phyloP scores from a whole-genome alignment of 2,113 vertebrate species.

The Nettapus auritus region DNA sequence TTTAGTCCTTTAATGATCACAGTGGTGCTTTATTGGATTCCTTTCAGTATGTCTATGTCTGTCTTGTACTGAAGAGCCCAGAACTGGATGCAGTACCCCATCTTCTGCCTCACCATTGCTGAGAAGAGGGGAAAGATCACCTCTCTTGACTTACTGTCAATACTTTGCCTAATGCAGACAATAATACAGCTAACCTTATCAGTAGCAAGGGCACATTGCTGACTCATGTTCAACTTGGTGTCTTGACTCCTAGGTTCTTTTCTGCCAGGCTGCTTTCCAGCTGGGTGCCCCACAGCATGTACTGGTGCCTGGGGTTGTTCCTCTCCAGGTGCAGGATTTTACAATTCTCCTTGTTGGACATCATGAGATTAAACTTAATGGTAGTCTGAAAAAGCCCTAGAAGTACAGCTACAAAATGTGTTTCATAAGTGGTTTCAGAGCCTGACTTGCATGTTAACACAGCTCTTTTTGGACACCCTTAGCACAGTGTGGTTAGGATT shows the following conservation, averaged over 20 bases:
- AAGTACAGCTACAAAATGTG: background rate
- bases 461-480: background rate
- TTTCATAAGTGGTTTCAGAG: background rate
- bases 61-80: background rate
- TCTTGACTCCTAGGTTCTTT: background rate
- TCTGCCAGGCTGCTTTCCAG: background rate
- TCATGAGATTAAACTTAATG: background rate
- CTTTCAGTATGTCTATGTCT: background rate
- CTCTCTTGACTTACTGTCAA: background rate
- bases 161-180: background rate
- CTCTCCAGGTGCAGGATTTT: background rate
- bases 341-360: background rate
- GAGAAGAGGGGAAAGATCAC: background rate
- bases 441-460: background rate
- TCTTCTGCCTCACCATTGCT: background rate
- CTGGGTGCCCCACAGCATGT: background rate
- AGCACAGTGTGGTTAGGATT: background rate
- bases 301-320: background rate
- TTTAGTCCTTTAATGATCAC: background rate
- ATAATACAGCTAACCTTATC: background rate
- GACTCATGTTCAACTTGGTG: background rate
- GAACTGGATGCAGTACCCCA: background rate
- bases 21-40: background rate
- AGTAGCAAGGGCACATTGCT: background rate
- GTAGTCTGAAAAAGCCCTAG: background rate